phyloP scores from a whole-genome alignment of 2,888 invertebrate genomes.

The Erebia aethiops region DNA sequence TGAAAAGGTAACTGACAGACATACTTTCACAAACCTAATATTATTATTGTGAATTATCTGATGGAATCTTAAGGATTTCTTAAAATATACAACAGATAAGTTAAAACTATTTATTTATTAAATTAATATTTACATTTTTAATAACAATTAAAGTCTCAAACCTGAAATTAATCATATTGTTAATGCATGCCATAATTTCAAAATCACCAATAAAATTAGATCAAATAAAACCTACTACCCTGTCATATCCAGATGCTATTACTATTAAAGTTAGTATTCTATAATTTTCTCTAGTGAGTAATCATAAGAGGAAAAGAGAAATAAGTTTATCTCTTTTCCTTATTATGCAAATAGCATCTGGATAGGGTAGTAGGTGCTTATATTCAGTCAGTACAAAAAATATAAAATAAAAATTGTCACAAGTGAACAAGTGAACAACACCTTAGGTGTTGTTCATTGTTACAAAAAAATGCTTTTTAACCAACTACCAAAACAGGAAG shows the following conservation, averaged over 20 bases:
- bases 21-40: no score
- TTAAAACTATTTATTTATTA: slow-evolving; percentile 5
- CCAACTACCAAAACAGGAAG: no score
- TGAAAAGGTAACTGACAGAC: no score
- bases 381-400: background rate
- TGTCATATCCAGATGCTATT: no score
- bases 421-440: no score
- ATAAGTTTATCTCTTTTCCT: no score
- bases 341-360: no score
- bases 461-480: background rate
- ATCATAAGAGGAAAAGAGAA: no score
- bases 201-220: background rate
- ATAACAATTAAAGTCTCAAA: slow-evolving; percentile 1
- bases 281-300: no score
- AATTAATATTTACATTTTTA: slow-evolving; percentile 23
- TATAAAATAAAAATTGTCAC: background rate
- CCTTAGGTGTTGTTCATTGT: background rate
- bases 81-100: background rate
- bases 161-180: slow-evolving; percentile 1
- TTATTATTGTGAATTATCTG: no score
- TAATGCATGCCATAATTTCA: background rate
- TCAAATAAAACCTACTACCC: no score
- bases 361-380: background rate
- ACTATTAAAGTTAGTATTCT: no score
- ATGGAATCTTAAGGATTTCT: background rate